phyloP scores from a whole-genome alignment of 2,888 invertebrate species.

The Gibbula magus region DNA sequence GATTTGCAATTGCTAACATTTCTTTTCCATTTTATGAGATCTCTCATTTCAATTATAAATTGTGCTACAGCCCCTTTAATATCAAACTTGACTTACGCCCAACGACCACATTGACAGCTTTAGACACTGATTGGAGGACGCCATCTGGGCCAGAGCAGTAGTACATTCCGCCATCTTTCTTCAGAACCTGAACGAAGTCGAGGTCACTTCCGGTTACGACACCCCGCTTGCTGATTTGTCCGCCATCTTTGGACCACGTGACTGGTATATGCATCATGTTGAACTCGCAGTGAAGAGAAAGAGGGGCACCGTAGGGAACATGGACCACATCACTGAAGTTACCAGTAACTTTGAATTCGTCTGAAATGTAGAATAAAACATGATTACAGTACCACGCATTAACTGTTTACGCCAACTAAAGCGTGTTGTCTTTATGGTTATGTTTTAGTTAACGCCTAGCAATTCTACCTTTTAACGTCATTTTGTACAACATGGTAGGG shows the following conservation, averaged over 20 bases:
- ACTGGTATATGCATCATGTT: background rate
- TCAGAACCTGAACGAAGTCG: background rate
- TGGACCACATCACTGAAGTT: background rate
- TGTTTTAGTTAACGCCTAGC: no score
- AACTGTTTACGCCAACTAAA: no score
- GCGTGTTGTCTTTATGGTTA: no score
- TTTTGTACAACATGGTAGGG: no score
- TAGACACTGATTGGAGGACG: background rate
- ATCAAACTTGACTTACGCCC: background rate
- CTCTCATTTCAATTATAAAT: background rate
- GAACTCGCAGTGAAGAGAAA: background rate
- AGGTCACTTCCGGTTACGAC: background rate
- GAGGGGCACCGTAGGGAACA: background rate
- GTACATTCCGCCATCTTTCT: background rate
- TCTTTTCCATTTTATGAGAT: no score
- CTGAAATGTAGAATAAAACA: background rate
- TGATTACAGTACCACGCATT: no score
- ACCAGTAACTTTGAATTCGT: background rate
- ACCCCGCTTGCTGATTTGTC: background rate
- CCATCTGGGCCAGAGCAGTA: background rate
- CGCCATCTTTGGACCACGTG: background rate
- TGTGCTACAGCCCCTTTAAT: background rate
- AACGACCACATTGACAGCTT: background rate
- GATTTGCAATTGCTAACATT: no score
- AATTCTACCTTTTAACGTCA: no score